These are phyloP conservation scores for Gallinago media DNA, from an alignment of 2,113 vertebrate genomes.

Conservation along the genomic window DNA sequence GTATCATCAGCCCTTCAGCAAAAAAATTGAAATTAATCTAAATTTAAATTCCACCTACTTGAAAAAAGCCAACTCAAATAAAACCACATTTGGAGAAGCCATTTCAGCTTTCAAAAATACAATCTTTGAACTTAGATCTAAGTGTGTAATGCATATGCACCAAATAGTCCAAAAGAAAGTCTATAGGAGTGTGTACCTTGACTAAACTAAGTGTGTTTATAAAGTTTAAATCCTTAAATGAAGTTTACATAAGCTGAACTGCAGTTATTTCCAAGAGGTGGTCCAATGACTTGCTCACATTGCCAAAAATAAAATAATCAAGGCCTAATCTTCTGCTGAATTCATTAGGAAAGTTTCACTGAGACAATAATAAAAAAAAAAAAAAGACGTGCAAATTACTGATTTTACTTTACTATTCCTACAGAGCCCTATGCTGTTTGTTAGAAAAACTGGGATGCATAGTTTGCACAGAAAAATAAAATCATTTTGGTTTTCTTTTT, in stretches of 20 bases:
- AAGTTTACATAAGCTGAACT: constrained; percentile 33
- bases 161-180: neutral
- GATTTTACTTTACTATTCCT: neutral
- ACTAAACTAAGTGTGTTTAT: neutral
- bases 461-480: neutral
- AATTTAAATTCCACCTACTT: neutral
- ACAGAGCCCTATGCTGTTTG: neutral
- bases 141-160: neutral
- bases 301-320: constrained; percentile 40
- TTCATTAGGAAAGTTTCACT: neutral
- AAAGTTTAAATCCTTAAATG: constrained; percentile 5
- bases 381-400: neutral
- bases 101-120: neutral
- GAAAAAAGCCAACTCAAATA: neutral
- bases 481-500: neutral
- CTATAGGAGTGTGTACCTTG: neutral
- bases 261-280: constrained; percentile 49
- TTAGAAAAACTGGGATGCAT: neutral
- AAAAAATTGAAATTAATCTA: neutral
- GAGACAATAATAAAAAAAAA: neutral
- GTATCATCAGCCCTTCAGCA: neutral
- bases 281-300: neutral
- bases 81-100: neutral
- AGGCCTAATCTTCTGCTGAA: constrained; percentile 8
- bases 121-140: neutral